Conservation (phyloP, 2,888 invertebrate genomes). For the Oscheius onirici region DNA sequence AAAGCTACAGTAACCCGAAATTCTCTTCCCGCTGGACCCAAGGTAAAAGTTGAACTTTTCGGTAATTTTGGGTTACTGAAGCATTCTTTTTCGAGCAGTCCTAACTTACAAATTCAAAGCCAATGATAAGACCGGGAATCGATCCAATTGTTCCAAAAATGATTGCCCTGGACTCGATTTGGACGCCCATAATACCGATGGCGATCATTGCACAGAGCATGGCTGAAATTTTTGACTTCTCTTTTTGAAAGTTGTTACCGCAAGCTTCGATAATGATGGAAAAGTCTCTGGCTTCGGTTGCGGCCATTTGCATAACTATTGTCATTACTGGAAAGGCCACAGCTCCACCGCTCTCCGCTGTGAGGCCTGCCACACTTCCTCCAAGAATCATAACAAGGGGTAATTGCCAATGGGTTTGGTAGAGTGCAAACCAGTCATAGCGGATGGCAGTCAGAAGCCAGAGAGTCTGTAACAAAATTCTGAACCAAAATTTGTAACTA, state of each 20-base stretch:
- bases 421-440: conserved; percentile 57
- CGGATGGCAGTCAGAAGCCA: conserved; percentile 42
- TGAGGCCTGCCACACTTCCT: conserved; percentile 59
- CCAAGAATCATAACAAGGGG: conserved; percentile 70
- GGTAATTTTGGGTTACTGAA: too few species aligned
- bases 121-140: conserved; percentile 65
- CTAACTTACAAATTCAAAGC: conserved; percentile 60
- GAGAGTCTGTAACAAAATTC: conserved; percentile 27
- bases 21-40: too few species aligned
- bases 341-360: conserved; percentile 63
- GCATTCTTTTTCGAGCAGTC: too few species aligned
- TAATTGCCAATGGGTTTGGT: conserved; percentile 64
- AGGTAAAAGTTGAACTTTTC: too few species aligned
- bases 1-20: too few species aligned
- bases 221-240: conserved; percentile 43
- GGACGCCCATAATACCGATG: conserved; percentile 66
- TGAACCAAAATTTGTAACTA: background rate
- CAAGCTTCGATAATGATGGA: conserved; percentile 59
- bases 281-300: conserved; percentile 59
- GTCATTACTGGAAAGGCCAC: conserved; percentile 68
- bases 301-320: conserved; percentile 50
- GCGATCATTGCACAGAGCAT: conserved; percentile 68
- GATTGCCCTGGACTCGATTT: conserved; percentile 62
- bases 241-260: conserved; percentile 36
- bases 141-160: conserved; percentile 62